These are phyloP conservation scores for Tyrophagus putrescentiae DNA, from an alignment of 1,140 invertebrate species.

Conservation along the genomic window DNA sequence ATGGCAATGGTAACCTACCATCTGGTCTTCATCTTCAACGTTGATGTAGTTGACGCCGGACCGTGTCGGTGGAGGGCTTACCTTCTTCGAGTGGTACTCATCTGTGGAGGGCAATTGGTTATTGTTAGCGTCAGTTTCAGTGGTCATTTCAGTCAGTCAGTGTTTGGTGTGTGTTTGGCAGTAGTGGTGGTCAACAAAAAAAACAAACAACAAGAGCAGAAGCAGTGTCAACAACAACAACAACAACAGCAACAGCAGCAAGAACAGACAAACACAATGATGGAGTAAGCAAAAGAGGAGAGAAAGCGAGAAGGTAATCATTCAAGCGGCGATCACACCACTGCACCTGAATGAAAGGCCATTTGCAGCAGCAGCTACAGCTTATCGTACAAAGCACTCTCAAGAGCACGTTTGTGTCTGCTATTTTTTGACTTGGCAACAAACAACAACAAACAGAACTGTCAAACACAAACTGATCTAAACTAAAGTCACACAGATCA, in stretches of 20 bases:
- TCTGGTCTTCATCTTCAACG: constrained; percentile 49
- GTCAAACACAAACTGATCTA: too few species aligned
- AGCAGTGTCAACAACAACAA: not conserved
- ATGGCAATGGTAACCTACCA: constrained; percentile 36
- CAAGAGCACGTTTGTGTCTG: too few species aligned
- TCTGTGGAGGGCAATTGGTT: not conserved
- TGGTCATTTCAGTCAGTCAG: too few species aligned
- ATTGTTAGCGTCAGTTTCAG: not conserved
- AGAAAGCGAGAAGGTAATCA: too few species aligned
- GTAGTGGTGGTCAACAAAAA: not conserved
- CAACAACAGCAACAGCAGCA: not conserved
- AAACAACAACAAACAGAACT: too few species aligned
- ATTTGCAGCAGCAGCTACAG: too few species aligned
- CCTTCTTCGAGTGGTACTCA: constrained; percentile 14
- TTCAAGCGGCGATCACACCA: too few species aligned
- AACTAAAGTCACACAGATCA: too few species aligned
- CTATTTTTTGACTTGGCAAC: too few species aligned
- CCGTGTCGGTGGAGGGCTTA: constrained; percentile 21
- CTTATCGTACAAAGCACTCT: too few species aligned
- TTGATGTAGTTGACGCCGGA: constrained; percentile 41
- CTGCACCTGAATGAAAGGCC: too few species aligned
- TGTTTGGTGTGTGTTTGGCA: not conserved
- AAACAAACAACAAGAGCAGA: not conserved
- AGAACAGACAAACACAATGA: not conserved
- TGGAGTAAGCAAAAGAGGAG: not conserved